Conservation (phyloP, 2,113 vertebrate genomes). For the Zosterops hypoxanthus region DNA sequence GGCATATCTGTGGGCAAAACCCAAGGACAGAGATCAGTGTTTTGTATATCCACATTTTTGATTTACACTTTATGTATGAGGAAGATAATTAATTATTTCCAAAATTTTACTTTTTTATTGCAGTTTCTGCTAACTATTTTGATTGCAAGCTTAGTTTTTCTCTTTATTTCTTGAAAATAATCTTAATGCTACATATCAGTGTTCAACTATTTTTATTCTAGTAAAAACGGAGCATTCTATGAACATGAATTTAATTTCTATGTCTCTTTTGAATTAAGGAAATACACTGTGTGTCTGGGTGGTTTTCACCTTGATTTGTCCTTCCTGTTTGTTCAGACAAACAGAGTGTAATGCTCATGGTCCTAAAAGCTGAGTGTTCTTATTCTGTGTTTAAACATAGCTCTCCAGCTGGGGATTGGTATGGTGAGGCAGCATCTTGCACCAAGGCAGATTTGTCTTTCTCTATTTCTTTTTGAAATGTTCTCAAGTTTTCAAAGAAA, state of each 20-base stretch:
- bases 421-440: neutral
- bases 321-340: constrained; percentile 46
- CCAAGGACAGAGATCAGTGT: neutral
- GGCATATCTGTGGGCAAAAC: neutral
- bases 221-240: neutral
- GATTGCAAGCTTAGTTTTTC: neutral
- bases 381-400: neutral
- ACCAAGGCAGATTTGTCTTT: neutral
- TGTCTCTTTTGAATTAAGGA: neutral
- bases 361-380: neutral
- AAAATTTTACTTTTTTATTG: neutral
- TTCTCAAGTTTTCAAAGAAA: neutral
- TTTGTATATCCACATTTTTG: neutral
- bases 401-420: neutral
- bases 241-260: neutral
- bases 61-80: neutral
- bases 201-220: neutral
- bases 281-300: neutral
- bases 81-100: neutral
- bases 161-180: neutral
- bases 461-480: neutral
- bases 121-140: neutral
- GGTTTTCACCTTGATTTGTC: constrained; percentile 59
- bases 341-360: neutral
- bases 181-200: neutral